These are phyloP conservation scores for Plemyria rubiginata DNA, from an alignment of 2,888 invertebrate species.

Conservation along the genomic window DNA sequence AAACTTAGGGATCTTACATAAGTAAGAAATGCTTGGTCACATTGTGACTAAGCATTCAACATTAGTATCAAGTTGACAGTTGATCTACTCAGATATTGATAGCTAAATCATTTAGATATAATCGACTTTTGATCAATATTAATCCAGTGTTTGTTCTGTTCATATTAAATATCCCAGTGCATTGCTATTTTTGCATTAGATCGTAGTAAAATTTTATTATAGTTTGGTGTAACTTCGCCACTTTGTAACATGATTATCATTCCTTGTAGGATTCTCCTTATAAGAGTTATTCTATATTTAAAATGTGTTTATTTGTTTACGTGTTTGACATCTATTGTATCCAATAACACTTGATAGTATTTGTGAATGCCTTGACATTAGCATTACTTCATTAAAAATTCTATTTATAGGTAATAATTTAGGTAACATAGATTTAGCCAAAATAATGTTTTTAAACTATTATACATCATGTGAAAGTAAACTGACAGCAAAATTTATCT, in stretches of 20 bases:
- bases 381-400: constrained; percentile 47
- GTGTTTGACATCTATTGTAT: constrained; percentile 58
- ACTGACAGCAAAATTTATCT: constrained; percentile 22
- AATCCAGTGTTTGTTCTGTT: constrained; percentile 57
- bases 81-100: constrained; percentile 28
- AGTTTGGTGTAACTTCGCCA: constrained; percentile 37
- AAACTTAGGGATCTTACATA: constrained; percentile 8
- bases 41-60: background rate
- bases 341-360: constrained; percentile 62
- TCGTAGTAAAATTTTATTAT: constrained; percentile 58
- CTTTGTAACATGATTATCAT: constrained; percentile 51
- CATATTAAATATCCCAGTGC: constrained; percentile 61
- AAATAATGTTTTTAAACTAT: constrained; percentile 30
- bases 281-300: constrained; percentile 55
- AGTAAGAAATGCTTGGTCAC: background rate
- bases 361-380: constrained; percentile 62
- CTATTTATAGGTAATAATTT: constrained; percentile 51
- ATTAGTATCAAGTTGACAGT: constrained; percentile 7
- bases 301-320: constrained; percentile 54
- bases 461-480: constrained; percentile 21
- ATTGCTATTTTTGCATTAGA: constrained; percentile 60
- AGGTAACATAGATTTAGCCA: constrained; percentile 33
- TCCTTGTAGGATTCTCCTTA: constrained; percentile 66
- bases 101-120: constrained; percentile 44
- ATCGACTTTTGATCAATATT: constrained; percentile 51